Evolutionary conservation across 2,797 vertebrate genomes (phyloP), one percentile per base, ranked within the genome.

Genomic region (Gymnoscopelus microlampas): DNA sequence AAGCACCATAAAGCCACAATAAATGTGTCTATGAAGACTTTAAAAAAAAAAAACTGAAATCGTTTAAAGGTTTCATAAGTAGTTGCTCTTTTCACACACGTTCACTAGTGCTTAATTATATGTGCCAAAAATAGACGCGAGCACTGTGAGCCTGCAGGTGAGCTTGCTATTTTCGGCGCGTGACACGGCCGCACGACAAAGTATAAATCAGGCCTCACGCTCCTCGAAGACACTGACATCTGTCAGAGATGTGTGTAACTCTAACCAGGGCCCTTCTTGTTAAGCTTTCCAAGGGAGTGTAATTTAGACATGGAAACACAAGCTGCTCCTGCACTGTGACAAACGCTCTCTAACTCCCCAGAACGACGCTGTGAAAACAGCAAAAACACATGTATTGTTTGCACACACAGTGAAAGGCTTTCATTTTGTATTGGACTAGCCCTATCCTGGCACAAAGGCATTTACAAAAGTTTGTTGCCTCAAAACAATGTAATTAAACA

Each of bases 401-500:
- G 72, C 69, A 70, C 77, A 71, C 77, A 53, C 61, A 62, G 73
- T 66, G 64, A 70, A 73, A 78, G 86, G 76, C 70, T 85, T 85
- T 90, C 78, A 84, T 84, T 89, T 90, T 78, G 86, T 84, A 80
- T 90, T 84, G 74, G 82, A 76, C 84, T 85, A 87, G 77, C 79
- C 77, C 32, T n/a, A 2, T 19, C 69, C 74, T 63, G 78, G 84
- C 81, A 85, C 81, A 78, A 86, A 77, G 19, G 80, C 86, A 73
- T 85, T 90, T 90, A 88, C 77, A 76, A 84, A 44, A 85, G 82
- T 89, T 88, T 87, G 86, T 87, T 87, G 80, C 84, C 88, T 89
- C 76, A 88, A 92, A 93, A 92, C 89, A 88, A 85, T 81, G 86
- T 84, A 82, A 94, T 94, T 92, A 94, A 95, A 94, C 87, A 95